A percentile compares a stretch with the other conserved stretches of the same genome.
These are phyloP conservation scores for Spea hammondii DNA, from an alignment of 2,797 vertebrate genomes.

Conservation along the genomic window DNA sequence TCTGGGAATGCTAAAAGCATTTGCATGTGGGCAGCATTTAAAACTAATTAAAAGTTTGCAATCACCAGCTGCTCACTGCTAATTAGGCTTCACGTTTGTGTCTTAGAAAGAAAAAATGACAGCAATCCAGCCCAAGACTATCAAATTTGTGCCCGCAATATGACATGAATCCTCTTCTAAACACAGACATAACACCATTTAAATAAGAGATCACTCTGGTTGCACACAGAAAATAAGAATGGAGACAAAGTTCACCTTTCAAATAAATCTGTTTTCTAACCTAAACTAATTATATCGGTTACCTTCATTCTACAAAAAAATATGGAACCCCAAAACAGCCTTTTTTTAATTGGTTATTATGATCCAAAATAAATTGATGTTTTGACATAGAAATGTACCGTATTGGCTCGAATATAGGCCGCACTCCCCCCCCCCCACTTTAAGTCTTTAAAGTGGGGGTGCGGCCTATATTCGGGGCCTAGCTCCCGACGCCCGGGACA, in stretches of 20 bases:
- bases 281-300: background rate
- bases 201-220: background rate
- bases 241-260: background rate
- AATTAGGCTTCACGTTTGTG: conserved; percentile 48
- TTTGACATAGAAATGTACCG: too few species aligned
- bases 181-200: background rate
- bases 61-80: conserved; percentile 49
- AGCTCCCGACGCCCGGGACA: too few species aligned
- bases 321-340: too few species aligned
- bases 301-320: too few species aligned
- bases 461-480: too few species aligned
- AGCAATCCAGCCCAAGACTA: conserved; percentile 29
- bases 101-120: conserved; percentile 39
- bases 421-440: too few species aligned
- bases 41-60: conserved; percentile 52
- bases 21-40: conserved; percentile 51
- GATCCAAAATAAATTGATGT: too few species aligned
- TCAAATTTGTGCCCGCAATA: conserved; percentile 30
- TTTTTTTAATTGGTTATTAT: too few species aligned
- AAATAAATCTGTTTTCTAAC: background rate
- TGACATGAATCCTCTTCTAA: conserved; percentile 8
- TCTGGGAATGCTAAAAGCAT: conserved; percentile 47
- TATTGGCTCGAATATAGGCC: too few species aligned
- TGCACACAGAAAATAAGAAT: background rate
- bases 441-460: too few species aligned